Evolutionary conservation across 2,888 invertebrate species (phyloP).

Genomic region (Drosophila hamatofila): DNA sequence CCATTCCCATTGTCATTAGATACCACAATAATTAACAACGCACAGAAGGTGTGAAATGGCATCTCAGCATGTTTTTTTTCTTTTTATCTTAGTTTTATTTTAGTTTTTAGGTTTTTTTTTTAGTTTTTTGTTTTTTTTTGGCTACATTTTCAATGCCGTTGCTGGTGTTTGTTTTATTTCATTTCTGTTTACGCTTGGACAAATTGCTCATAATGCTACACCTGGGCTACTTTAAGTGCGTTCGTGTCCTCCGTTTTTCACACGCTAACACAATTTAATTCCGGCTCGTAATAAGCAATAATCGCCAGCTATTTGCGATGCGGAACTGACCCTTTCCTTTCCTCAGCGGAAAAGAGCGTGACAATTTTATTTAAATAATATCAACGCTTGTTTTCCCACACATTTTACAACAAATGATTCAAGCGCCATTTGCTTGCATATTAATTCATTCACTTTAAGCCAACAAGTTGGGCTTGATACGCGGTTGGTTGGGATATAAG

Average conservation of each 20-base stretch:
- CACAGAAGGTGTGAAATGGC: slow-evolving; percentile 52
- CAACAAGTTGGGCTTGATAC: background rate
- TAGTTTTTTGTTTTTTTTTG: slow-evolving; percentile 13
- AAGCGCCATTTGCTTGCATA: slow-evolving; percentile 1
- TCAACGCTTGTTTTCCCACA: slow-evolving; percentile 36
- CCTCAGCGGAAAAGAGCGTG: slow-evolving; percentile 25
- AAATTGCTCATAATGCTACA: slow-evolving; percentile 53
- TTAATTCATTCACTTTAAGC: background rate
- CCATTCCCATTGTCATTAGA: slow-evolving; percentile 50
- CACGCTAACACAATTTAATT: slow-evolving; percentile 52
- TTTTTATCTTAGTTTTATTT: slow-evolving; percentile 6
- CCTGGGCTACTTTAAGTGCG: slow-evolving; percentile 52
- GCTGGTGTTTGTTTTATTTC: slow-evolving; percentile 6
- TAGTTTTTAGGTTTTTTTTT: slow-evolving; percentile 12
- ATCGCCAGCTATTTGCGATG: slow-evolving; percentile 48
- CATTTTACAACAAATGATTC: slow-evolving; percentile 8
- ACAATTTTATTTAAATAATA: slow-evolving; percentile 44
- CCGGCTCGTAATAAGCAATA: slow-evolving; percentile 57
- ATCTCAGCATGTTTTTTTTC: slow-evolving; percentile 28
- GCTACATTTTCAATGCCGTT: slow-evolving; percentile 41
- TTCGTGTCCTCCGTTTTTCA: slow-evolving; percentile 55
- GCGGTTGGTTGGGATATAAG: too few species aligned
- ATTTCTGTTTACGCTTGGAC: slow-evolving; percentile 48
- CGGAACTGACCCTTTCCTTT: slow-evolving; percentile 47
- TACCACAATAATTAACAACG: slow-evolving; percentile 41